Percentiles rank a stretch among this genome's conserved stretches.
These are phyloP conservation scores for Cotesia chilonis DNA, from an alignment of 1,140 invertebrate genomes.

Conservation along the genomic window DNA sequence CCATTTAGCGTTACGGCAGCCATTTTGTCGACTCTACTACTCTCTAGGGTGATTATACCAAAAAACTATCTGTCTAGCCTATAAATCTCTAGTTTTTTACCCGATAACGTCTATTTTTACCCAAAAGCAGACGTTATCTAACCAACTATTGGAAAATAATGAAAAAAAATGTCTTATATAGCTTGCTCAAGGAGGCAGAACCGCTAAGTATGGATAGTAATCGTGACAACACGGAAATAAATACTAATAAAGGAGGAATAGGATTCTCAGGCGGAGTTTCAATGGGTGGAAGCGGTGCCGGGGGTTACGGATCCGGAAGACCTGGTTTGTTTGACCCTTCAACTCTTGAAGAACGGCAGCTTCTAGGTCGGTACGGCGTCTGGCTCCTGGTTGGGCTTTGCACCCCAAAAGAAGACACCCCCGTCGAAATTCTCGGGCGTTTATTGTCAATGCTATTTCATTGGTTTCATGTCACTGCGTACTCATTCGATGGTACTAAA, in stretches of 20 bases:
- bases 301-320: constrained; percentile 53
- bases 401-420: constrained; percentile 84
- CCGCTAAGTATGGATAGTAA: constrained; percentile 72
- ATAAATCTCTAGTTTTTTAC: too few relatives aligned
- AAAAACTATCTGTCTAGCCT: neutral
- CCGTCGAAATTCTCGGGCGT: constrained; percentile 87
- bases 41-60: neutral
- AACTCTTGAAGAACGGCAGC: constrained; percentile 80
- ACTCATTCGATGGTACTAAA: constrained; percentile 89
- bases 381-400: constrained; percentile 96
- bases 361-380: constrained; percentile 94
- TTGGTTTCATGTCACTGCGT: constrained; percentile 98
- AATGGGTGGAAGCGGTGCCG: constrained; percentile 40
- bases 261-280: constrained; percentile 53
- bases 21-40: too few relatives aligned
- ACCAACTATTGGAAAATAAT: neutral
- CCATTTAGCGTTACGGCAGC: too few relatives aligned
- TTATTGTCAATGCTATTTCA: constrained; percentile 96
- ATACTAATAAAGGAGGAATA: constrained; percentile 56
- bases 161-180: constrained; percentile 55
- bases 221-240: constrained; percentile 62
- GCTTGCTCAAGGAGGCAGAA: constrained; percentile 83
- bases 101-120: too few relatives aligned
- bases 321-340: constrained; percentile 55
- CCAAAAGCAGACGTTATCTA: neutral